Percentiles rank a stretch among this genome's conserved stretches.
These are phyloP conservation scores for Drosophila atripex DNA, from an alignment of 2,888 invertebrate genomes.

Conservation along the genomic window DNA sequence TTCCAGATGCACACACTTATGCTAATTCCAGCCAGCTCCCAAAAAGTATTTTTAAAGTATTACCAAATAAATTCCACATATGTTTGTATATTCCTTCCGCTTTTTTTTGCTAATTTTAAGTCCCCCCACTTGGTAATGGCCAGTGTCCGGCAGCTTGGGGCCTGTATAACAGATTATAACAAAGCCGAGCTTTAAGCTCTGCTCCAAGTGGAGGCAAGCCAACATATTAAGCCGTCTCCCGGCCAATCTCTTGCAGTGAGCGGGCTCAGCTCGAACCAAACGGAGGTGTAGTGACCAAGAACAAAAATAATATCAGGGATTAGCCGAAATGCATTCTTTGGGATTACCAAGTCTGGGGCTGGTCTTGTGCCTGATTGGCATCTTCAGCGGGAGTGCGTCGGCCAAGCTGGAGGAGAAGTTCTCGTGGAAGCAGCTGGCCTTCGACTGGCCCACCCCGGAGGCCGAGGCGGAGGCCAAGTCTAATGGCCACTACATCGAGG, in stretches of 20 bases:
- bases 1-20: not conserved
- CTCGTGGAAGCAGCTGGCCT: slow-evolving; percentile 89
- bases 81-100: slow-evolving; percentile 36
- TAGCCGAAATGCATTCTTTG: slow-evolving; percentile 42
- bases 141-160: slow-evolving; percentile 7
- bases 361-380: slow-evolving; percentile 58
- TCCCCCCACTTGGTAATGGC: slow-evolving; percentile 14
- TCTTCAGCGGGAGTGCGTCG: slow-evolving; percentile 35
- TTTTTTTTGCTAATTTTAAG: slow-evolving; percentile 37
- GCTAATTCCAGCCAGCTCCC: slow-evolving; percentile 8
- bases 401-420: slow-evolving; percentile 87
- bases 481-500: slow-evolving; percentile 86
- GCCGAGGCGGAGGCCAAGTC: slow-evolving; percentile 86
- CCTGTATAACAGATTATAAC: slow-evolving; percentile 35
- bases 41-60: slow-evolving; percentile 36
- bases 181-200: slow-evolving; percentile 37
- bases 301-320: not conserved
- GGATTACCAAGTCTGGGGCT: slow-evolving; percentile 47
- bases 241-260: slow-evolving; percentile 52
- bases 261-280: slow-evolving; percentile 53
- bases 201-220: slow-evolving; percentile 11
- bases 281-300: slow-evolving; percentile 18
- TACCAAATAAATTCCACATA: slow-evolving; percentile 6
- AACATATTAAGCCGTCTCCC: slow-evolving; percentile 66
- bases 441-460: slow-evolving; percentile 87